A percentile compares a stretch with the other conserved stretches of the same genome.
Conservation (phyloP, 2,888 invertebrate genomes). For the Nymphalis urticae region DNA sequence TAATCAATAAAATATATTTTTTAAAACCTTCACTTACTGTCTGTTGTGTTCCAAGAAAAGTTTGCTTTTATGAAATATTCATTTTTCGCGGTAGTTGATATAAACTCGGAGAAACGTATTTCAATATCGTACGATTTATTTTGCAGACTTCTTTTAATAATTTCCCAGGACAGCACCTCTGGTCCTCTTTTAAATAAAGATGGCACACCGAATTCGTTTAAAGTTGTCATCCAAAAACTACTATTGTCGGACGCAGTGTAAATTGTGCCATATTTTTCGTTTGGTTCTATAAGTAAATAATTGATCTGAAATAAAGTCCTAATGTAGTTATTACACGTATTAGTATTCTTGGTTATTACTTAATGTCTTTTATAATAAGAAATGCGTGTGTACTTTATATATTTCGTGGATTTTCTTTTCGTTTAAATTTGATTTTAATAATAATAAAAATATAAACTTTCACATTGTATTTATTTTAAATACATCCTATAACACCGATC, state of each 20-base stretch:
- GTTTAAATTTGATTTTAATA: too few species aligned
- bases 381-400: too few species aligned
- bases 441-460: too few species aligned
- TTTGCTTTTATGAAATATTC: slow-evolving; percentile 36
- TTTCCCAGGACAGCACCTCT: slow-evolving; percentile 39
- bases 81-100: slow-evolving; percentile 19
- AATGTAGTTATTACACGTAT: not conserved
- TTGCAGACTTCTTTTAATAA: slow-evolving; percentile 12
- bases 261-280: slow-evolving; percentile 30
- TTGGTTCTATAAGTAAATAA: slow-evolving; percentile 38
- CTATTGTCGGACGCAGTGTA: slow-evolving; percentile 37
- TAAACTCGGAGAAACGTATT: slow-evolving; percentile 32
- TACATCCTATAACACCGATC: too few species aligned
- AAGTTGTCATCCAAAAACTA: slow-evolving; percentile 47
- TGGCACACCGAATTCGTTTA: slow-evolving; percentile 44
- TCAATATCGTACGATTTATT: slow-evolving; percentile 36
- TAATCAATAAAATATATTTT: slow-evolving; percentile 3
- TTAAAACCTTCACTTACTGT: slow-evolving; percentile 48
- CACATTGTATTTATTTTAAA: too few species aligned
- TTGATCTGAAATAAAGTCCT: slow-evolving; percentile 42
- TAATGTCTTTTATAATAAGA: too few species aligned
- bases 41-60: slow-evolving; percentile 47
- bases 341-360: not conserved
- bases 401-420: too few species aligned
- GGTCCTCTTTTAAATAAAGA: slow-evolving; percentile 48